Percentiles rank a stretch among this genome's conserved stretches.
phyloP scores from a whole-genome alignment of 1,140 invertebrate genomes.

The Cataglyphis hispanica region DNA sequence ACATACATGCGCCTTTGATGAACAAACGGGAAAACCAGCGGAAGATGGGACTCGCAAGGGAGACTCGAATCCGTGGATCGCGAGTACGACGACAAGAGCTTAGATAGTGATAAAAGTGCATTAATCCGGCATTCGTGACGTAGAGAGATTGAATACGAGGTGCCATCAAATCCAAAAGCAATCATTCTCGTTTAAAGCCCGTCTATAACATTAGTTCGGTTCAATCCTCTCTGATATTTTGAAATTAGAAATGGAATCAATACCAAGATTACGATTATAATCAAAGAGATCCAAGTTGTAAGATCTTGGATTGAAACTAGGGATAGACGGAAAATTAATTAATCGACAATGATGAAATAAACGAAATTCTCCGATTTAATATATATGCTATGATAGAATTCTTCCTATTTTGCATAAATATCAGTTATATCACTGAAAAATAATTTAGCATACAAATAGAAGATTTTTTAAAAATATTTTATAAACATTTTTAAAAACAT shows the following conservation, averaged over 20 bases:
- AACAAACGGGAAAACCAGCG: conserved; percentile 22
- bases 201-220: background rate
- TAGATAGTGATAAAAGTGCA: background rate
- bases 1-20: conserved; percentile 38
- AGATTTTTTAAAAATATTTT: no score
- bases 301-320: background rate
- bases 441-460: background rate
- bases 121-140: background rate
- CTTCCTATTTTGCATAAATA: background rate
- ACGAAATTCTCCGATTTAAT: background rate
- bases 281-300: background rate
- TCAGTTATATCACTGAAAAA: background rate
- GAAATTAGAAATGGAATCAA: background rate
- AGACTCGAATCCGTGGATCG: background rate
- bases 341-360: background rate
- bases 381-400: background rate
- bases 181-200: background rate
- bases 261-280: background rate
- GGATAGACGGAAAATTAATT: background rate
- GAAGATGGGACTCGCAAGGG: conserved; percentile 60
- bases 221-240: background rate
- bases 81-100: background rate
- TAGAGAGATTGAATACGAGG: background rate
- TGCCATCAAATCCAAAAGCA: conserved; percentile 16
- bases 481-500: no score